These are phyloP conservation scores for Mythimna albipuncta DNA, from an alignment of 2,888 invertebrate species.

Conservation along the genomic window DNA sequence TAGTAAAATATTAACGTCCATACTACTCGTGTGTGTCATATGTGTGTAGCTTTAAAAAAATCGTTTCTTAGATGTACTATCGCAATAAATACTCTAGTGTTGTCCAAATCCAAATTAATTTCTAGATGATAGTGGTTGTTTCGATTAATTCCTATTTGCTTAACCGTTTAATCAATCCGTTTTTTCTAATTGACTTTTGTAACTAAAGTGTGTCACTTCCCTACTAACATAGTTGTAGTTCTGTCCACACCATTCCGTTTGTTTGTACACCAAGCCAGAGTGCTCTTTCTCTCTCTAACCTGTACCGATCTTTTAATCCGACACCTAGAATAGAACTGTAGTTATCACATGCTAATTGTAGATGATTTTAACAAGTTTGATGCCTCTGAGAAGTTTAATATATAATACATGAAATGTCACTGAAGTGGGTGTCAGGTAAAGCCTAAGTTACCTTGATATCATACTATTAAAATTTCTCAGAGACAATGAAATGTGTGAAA, in stretches of 20 bases:
- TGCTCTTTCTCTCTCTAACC: conserved; percentile 86
- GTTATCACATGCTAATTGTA: conserved; percentile 57
- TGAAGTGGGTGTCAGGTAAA: not conserved
- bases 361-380: conserved; percentile 35
- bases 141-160: conserved; percentile 33
- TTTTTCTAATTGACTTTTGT: conserved; percentile 39
- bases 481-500: not conserved
- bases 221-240: conserved; percentile 59
- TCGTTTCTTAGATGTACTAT: conserved; percentile 20
- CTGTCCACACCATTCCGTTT: conserved; percentile 51
- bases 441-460: not conserved
- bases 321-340: conserved; percentile 63
- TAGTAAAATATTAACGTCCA: conserved; percentile 18
- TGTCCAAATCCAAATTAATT: conserved; percentile 29
- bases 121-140: conserved; percentile 9
- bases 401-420: too few species aligned
- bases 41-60: conserved; percentile 40
- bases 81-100: conserved; percentile 38
- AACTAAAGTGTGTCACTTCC: conserved; percentile 54
- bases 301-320: conserved; percentile 71
- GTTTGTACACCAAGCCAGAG: conserved; percentile 70
- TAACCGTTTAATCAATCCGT: conserved; percentile 12
- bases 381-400: conserved; percentile 15
- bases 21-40: conserved; percentile 17
- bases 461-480: not conserved